Base-by-base conservation (phyloP, 2,113 vertebrate genomes). In the Amphilophus citrinellus region DNA sequence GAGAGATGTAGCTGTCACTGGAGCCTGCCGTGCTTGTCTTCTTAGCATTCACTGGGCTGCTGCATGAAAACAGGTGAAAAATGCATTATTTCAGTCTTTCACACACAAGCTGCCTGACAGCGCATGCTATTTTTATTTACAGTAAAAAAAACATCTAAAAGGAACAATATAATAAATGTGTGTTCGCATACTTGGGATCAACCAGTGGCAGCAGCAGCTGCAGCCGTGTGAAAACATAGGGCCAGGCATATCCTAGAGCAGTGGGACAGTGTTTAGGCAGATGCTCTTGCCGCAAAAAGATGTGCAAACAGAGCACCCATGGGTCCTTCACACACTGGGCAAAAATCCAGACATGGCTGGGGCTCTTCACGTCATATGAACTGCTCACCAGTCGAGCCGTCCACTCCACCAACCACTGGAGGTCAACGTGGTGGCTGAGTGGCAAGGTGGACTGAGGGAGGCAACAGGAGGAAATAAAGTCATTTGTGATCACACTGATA, bases 371-470 rank as follows among this genome's bases (percentile, higher is more conserved):
- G 17, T 99, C 98, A 1, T 99, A 99, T 79, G 98, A 97, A 89
- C 98, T 99, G 84, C 98, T 99, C 65, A 99, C 98, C 86, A 99
- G 93, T 30, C 98, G 97, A 0, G 98, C 98, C 5, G 97, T 97
- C 98, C 98, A 99, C 83, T 99, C 98, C 87, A 99, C 98, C 93
- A 99, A 84, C 98, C 98, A 99, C 94, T 99, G 98, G 15, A 99
- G 96, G 90, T 99, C 98, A 90, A 99, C 97, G 0, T 97, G 97
- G 91, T 99, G 98, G 75, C 94, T 98, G 92, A 98, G 94, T 0
- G 98, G 97, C 61, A 99, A 91, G 0, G 97, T 96, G 62, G 97
- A 95, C 98, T 99, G 85, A 1, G 82, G 60, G 35, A 44, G 44
- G 3, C 37, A 24, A 65, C 39, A n/a, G 15, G 44, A 42, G 14